Base-by-base conservation (phyloP, 1,140 invertebrate species). In the Hestina assimilis region DNA sequence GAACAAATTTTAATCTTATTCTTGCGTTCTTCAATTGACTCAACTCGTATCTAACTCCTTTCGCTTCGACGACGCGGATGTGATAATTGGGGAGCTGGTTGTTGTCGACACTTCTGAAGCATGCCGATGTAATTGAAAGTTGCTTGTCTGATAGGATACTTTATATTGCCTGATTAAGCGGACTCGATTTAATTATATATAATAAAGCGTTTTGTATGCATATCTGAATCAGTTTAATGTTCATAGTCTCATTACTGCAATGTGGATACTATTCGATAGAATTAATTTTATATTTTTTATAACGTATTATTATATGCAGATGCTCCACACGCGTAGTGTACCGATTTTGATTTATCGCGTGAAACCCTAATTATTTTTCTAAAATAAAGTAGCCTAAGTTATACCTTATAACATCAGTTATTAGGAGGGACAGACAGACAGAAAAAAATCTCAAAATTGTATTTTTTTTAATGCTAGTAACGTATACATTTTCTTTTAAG, bases 1-100 rank as follows among this genome's bases (percentile, higher is more conserved):
- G 74, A 72, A 79, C 82, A 85, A 82, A 83, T 82, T 82, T 83
- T 75, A 75, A 83, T 83, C 79, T 85, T 72, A 69, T 68, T 74
- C 75, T 67, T 64, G 55, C 59, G 67, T 63, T 74, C 71, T 69
- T 74, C 71, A 75, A 80, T 83, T 77, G 79, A 79, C 76, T 77
- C 55, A 63, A 71, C 62, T 51, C 53, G 26, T 52, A 4, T 29
- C 33, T 38, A 43, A 19, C 17, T 55, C 35, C 42, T 43, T 52
- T 52, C 19, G 40, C 26, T 28, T 28, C 31, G 31, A 15, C 31
- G 31, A 35, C 12, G 12, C 31, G 31, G 47, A 63, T 57, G 64
- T 41, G 64, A 75, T 75, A 75, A 77, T 75, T 67, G 66, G 38
- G 59, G 17, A 40, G 38, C 19, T n/a, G 42, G 42, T 45, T 53